A percentile compares a stretch with the other conserved stretches of the same genome.
These are phyloP conservation scores for Dyspetes luteomarginatus DNA, from an alignment of 2,888 invertebrate genomes.

Conservation along the genomic window DNA sequence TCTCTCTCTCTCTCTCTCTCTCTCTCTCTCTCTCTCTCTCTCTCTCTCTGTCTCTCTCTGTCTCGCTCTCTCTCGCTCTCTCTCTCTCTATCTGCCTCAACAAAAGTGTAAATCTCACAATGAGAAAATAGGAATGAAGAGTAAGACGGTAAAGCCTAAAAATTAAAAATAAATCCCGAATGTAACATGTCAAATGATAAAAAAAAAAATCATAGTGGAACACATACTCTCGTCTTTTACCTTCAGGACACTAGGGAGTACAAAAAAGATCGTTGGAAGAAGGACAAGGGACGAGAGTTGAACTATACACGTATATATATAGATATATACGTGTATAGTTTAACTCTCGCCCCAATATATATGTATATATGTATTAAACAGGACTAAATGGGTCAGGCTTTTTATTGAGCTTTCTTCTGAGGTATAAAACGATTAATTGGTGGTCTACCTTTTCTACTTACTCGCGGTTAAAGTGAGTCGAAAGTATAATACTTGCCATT, in stretches of 20 bases:
- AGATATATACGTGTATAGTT: not conserved
- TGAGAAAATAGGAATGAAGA: too few relatives aligned
- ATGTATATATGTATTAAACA: not conserved
- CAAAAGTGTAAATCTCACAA: too few relatives aligned
- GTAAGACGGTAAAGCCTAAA: too few relatives aligned
- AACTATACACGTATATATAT: not conserved
- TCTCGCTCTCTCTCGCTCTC: not conserved
- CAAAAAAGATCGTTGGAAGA: too few relatives aligned
- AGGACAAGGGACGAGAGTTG: not conserved
- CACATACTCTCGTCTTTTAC: too few relatives aligned
- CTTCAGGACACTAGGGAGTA: too few relatives aligned
- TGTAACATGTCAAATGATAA: constrained; percentile 1
- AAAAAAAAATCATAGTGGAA: not conserved
- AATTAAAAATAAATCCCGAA: too few relatives aligned
- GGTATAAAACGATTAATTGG: constrained; percentile 15
- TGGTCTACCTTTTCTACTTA: not conserved
- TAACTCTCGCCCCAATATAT: too few relatives aligned
- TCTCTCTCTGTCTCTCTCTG: too few relatives aligned
- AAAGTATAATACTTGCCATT: constrained; percentile 13
- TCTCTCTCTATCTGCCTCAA: not conserved
- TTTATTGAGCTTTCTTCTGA: constrained; percentile 12
- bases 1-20: not conserved
- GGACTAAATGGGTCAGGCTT: constrained; percentile 19
- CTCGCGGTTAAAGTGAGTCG: constrained; percentile 12
- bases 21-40: not conserved